Evolutionary conservation across 2,113 vertebrate species (phyloP).

Genomic region (Percina caprodes): DNA sequence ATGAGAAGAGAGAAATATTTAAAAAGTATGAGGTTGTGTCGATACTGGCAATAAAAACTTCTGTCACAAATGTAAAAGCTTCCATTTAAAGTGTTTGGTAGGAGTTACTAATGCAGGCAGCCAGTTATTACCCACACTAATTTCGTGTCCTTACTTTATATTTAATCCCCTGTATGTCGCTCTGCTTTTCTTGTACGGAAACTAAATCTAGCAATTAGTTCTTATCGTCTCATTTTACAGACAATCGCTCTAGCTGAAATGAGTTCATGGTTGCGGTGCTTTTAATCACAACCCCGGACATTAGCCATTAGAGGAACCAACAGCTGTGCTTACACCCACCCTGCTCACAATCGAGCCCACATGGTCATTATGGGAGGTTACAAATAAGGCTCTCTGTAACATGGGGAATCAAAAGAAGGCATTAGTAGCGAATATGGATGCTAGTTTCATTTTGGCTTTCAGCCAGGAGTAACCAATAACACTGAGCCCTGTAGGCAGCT

Average conservation of each 20-base stretch:
- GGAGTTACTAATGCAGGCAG: constrained; percentile 29
- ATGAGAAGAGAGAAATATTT: background rate
- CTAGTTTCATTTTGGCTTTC: constrained; percentile 22
- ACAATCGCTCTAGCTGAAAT: constrained; percentile 67
- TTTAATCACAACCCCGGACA: constrained; percentile 76
- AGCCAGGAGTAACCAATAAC: background rate
- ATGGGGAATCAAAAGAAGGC: constrained; percentile 41
- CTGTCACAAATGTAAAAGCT: constrained; percentile 22
- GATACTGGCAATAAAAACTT: constrained; percentile 22
- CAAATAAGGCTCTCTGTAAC: constrained; percentile 66
- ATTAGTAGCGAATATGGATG: constrained; percentile 44
- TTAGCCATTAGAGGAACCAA: constrained; percentile 62
- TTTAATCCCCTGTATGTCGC: constrained; percentile 3
- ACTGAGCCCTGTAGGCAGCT: constrained; percentile 10
- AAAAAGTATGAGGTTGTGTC: background rate
- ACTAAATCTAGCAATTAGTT: constrained; percentile 71
- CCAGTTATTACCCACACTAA: constrained; percentile 54
- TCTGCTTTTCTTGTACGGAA: constrained; percentile 48
- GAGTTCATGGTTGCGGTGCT: constrained; percentile 59
- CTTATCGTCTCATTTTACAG: constrained; percentile 67
- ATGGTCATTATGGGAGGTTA: constrained; percentile 66
- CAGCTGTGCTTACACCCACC: constrained; percentile 58
- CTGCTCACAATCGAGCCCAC: constrained; percentile 57
- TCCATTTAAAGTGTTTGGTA: constrained; percentile 29
- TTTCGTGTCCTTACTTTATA: constrained; percentile 51